Conservation (phyloP, 2,113 vertebrate genomes). For the Pseudonaja textilis region DNA sequence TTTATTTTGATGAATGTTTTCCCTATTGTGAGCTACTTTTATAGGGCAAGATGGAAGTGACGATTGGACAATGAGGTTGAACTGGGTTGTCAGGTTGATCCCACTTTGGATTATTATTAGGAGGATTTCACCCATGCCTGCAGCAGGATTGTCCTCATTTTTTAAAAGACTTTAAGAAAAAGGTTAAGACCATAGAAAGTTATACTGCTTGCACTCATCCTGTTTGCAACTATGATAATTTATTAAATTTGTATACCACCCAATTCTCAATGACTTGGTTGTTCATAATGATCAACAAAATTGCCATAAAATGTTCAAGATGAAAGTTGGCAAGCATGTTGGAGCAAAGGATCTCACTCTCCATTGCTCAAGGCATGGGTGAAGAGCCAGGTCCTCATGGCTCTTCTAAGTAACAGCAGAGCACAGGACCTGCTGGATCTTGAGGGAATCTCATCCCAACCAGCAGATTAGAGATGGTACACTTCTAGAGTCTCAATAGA, state of each 20-base stretch:
- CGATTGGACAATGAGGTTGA: not conserved
- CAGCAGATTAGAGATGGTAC: not conserved
- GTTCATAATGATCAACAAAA: not conserved
- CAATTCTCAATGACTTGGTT: not conserved
- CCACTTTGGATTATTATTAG: too few species aligned
- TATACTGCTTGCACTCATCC: not conserved
- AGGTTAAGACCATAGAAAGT: not conserved
- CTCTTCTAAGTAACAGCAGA: not conserved
- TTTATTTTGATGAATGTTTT: constrained; percentile 14
- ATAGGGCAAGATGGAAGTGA: not conserved
- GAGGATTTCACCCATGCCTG: not conserved
- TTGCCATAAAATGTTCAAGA: not conserved
- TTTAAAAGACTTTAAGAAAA: not conserved
- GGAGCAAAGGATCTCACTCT: not conserved
- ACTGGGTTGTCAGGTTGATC: not conserved
- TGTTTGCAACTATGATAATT: not conserved
- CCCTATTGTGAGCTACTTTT: not conserved
- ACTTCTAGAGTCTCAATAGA: not conserved
- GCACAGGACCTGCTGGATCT: not conserved
- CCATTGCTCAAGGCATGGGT: not conserved
- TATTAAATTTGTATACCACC: not conserved
- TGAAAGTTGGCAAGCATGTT: not conserved
- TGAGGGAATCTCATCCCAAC: not conserved
- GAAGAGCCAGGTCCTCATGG: not conserved
- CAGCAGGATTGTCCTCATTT: not conserved